Evolutionary conservation across 2,888 invertebrate genomes (phyloP).

Genomic region (Leucozona laternaria): DNA sequence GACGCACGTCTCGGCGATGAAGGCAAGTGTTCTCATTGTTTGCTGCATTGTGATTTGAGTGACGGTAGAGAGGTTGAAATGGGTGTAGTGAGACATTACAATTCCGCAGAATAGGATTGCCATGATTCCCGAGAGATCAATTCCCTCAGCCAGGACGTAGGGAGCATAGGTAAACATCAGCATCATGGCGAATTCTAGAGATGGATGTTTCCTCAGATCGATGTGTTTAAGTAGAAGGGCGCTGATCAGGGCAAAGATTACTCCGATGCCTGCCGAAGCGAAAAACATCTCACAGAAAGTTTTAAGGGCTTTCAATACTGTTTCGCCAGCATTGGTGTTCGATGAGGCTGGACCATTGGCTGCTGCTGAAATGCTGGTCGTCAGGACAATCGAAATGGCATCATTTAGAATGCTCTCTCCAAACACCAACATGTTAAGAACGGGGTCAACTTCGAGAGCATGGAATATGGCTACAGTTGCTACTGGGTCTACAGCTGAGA

Average conservation of each 20-base stretch:
- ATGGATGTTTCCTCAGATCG: slow-evolving; percentile 98
- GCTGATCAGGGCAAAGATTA: slow-evolving; percentile 96
- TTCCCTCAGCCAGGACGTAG: slow-evolving; percentile 98
- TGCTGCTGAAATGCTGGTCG: slow-evolving; percentile 92
- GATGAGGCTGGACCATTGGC: slow-evolving; percentile 87
- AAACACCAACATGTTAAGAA: slow-evolving; percentile 99
- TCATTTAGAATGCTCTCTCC: slow-evolving; percentile 94
- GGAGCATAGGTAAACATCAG: slow-evolving; percentile 99
- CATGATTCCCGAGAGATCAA: slow-evolving; percentile 98
- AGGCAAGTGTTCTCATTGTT: slow-evolving; percentile 97
- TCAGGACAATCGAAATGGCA: slow-evolving; percentile 98
- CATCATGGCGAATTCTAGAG: slow-evolving; percentile 99
- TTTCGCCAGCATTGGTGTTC: slow-evolving; percentile 88
- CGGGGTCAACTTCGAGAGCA: slow-evolving; percentile 97
- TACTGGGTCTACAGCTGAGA: slow-evolving; percentile 99
- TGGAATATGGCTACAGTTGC: slow-evolving; percentile 99
- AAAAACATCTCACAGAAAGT: slow-evolving; percentile 99
- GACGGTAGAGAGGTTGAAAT: slow-evolving; percentile 98
- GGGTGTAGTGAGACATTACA: slow-evolving; percentile 99
- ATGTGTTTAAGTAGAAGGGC: slow-evolving; percentile 97
- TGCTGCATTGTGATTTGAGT: slow-evolving; percentile 99
- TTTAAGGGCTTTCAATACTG: slow-evolving; percentile 93
- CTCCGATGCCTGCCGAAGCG: slow-evolving; percentile 98
- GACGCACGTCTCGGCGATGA: slow-evolving; percentile 99
- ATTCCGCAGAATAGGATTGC: slow-evolving; percentile 99